Conservation (phyloP, 1,140 invertebrate genomes). For the Aporrectodea caliginosa region DNA sequence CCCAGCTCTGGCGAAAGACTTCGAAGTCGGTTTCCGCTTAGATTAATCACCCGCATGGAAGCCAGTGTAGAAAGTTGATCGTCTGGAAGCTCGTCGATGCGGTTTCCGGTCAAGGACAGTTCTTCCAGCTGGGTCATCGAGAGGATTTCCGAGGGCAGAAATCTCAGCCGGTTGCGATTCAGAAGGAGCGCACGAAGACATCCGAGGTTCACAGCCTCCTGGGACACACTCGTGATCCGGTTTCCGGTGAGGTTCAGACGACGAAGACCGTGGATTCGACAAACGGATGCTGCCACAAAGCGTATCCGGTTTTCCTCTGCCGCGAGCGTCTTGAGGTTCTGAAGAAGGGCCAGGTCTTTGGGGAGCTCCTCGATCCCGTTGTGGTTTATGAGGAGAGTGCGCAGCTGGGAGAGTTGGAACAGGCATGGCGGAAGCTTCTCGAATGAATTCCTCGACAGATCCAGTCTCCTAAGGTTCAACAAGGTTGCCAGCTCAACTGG, state of each 20-base stretch:
- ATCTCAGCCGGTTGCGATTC: neutral
- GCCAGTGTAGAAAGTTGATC: neutral
- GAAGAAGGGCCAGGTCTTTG: neutral
- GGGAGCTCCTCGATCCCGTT: neutral
- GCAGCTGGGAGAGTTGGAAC: neutral
- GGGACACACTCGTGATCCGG: neutral
- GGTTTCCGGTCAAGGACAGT: neutral
- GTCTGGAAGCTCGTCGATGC: neutral
- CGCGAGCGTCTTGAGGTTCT: neutral
- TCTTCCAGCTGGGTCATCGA: neutral
- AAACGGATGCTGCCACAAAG: neutral
- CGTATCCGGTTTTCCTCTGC: neutral
- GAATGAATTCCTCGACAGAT: neutral
- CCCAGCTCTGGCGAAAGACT: neutral
- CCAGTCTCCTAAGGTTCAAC: neutral
- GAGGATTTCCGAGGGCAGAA: neutral
- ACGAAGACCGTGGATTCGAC: neutral
- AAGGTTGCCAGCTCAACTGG: neutral
- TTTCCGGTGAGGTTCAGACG: neutral
- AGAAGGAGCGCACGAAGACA: neutral
- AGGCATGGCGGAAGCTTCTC: neutral
- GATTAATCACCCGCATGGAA: neutral
- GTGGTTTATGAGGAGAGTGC: neutral
- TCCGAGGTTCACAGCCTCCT: neutral
- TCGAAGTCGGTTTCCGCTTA: neutral